Conservation (phyloP, 2,888 invertebrate genomes). For the Eupithecia inturbata region DNA sequence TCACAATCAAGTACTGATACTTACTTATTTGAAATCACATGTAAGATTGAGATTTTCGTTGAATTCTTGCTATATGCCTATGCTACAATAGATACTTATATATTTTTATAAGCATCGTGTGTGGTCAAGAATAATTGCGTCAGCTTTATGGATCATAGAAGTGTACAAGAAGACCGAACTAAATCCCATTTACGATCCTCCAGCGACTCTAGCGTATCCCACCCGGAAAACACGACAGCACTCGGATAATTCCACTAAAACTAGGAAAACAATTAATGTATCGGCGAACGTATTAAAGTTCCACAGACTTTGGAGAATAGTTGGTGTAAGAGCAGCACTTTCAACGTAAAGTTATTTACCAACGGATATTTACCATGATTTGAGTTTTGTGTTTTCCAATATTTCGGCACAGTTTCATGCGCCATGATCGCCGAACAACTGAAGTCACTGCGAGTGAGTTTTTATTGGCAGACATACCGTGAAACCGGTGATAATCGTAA, state of each 20-base stretch:
- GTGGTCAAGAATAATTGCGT: slow-evolving; percentile 3
- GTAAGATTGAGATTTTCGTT: neutral
- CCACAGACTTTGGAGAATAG: slow-evolving; percentile 8
- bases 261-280: slow-evolving; percentile 50
- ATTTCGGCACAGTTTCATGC: no score
- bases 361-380: no score
- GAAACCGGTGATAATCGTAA: no score
- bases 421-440: no score
- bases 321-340: neutral
- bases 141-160: slow-evolving; percentile 11
- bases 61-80: neutral
- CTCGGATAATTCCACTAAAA: slow-evolving; percentile 47
- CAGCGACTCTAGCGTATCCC: slow-evolving; percentile 28
- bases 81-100: neutral
- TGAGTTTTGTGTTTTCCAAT: no score
- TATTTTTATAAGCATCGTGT: neutral
- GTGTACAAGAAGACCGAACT: slow-evolving; percentile 8
- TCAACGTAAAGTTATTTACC: no score
- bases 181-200: slow-evolving; percentile 42
- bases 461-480: no score
- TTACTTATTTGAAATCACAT: no score
- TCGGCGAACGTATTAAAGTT: slow-evolving; percentile 41
- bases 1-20: neutral
- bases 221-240: slow-evolving; percentile 44
- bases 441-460: no score